Conservation (phyloP, 1,140 invertebrate genomes). For the Neotoxoptera formosana region DNA sequence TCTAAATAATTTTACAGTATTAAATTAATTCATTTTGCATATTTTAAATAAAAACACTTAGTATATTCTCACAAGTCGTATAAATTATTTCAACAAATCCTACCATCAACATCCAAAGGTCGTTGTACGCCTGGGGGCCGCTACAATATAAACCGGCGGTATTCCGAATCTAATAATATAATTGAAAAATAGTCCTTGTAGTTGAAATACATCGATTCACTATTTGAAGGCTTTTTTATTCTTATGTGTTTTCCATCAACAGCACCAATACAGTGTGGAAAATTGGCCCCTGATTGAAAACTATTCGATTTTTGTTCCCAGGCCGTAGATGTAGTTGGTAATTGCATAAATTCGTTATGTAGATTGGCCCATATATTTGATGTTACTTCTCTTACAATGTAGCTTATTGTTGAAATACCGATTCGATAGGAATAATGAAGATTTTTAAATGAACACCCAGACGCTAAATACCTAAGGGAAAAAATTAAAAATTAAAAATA, state of each 20-base stretch:
- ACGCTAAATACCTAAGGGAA: constrained; percentile 60
- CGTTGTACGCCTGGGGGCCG: too few relatives aligned
- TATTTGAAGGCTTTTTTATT: constrained; percentile 58
- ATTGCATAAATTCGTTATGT: constrained; percentile 58
- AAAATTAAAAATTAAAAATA: background rate
- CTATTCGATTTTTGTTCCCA: constrained; percentile 48
- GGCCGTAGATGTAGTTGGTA: constrained; percentile 53
- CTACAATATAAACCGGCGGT: constrained; percentile 64
- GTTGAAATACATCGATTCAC: constrained; percentile 59
- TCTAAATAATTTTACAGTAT: too few relatives aligned
- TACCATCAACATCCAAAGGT: too few relatives aligned
- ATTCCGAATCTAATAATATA: constrained; percentile 64
- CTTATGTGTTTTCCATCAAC: constrained; percentile 59
- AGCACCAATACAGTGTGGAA: constrained; percentile 33
- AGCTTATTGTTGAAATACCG: constrained; percentile 60
- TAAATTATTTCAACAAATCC: too few relatives aligned
- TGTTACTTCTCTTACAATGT: constrained; percentile 60
- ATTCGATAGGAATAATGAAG: constrained; percentile 60
- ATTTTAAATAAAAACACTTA: too few relatives aligned
- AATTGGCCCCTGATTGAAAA: constrained; percentile 42
- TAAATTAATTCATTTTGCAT: too few relatives aligned
- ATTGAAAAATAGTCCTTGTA: constrained; percentile 59
- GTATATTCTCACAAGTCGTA: too few relatives aligned
- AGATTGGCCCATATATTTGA: constrained; percentile 59
- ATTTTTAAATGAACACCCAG: constrained; percentile 60